These are phyloP conservation scores for Epinotia ramella DNA, from an alignment of 2,888 invertebrate genomes.

Conservation along the genomic window DNA sequence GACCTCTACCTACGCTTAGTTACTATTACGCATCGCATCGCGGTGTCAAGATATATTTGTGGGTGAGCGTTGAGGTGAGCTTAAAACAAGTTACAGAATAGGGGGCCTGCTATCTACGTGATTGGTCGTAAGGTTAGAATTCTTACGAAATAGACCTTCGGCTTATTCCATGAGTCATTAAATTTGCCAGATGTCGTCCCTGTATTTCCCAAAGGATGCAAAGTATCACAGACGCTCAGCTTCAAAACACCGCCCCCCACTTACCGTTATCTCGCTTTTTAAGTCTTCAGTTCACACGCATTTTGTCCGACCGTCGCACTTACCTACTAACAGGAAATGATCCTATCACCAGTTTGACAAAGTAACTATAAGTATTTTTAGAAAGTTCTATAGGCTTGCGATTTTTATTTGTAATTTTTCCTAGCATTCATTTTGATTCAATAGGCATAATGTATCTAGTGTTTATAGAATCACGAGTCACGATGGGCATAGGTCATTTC, in stretches of 20 bases:
- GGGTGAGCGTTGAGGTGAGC: too few relatives aligned
- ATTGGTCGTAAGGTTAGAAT: too few relatives aligned
- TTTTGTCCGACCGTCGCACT: conserved; percentile 31
- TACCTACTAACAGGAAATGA: conserved; percentile 14
- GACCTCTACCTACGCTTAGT: too few relatives aligned
- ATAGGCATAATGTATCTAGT: too few relatives aligned
- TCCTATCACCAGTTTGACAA: not conserved
- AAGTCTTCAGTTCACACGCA: conserved; percentile 59
- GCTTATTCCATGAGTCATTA: conserved; percentile 39
- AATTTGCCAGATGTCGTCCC: conserved; percentile 50
- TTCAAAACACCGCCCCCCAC: conserved; percentile 60
- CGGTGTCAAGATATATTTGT: too few relatives aligned
- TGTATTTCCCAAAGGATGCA: conserved; percentile 63
- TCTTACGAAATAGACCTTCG: conserved; percentile 1
- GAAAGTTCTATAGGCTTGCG: not conserved
- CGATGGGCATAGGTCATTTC: too few relatives aligned
- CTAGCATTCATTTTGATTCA: too few relatives aligned
- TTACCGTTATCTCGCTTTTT: conserved; percentile 64
- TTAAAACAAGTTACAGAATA: too few relatives aligned
- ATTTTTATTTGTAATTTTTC: too few relatives aligned
- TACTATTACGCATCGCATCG: too few relatives aligned
- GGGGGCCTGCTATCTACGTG: too few relatives aligned
- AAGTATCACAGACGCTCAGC: conserved; percentile 51
- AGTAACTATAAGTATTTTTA: not conserved
- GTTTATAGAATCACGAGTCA: too few relatives aligned